Percentiles rank a stretch among this genome's conserved stretches.
Evolutionary conservation across 2,797 vertebrate genomes (phyloP).

Genomic region (Spinibarbus caldwelli): DNA sequence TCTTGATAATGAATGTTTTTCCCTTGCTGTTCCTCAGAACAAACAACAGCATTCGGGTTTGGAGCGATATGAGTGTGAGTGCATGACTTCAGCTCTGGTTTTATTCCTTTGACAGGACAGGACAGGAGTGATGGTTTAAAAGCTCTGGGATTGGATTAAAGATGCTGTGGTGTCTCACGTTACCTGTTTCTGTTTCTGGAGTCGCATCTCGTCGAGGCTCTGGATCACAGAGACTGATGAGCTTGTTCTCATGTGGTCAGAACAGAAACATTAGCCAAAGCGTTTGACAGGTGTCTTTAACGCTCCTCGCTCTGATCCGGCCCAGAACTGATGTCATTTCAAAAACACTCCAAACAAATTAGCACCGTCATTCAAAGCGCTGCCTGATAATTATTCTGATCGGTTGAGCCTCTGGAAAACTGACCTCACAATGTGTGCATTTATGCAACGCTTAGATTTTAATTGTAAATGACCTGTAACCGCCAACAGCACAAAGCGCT

Average conservation of each 20-base stretch:
- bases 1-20: no score
- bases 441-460: slow-evolving; percentile 46
- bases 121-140: not conserved
- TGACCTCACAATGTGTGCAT: slow-evolving; percentile 49
- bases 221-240: not conserved
- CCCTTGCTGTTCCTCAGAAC: no score
- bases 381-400: slow-evolving; percentile 43
- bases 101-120: not conserved
- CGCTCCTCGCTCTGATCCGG: not conserved
- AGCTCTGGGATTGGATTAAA: not conserved
- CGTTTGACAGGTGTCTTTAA: not conserved
- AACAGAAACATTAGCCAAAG: not conserved
- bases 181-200: not conserved
- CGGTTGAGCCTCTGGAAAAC: slow-evolving; percentile 19
- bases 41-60: no score
- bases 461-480: slow-evolving; percentile 31
- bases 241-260: not conserved
- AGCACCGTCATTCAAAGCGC: slow-evolving; percentile 38
- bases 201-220: not conserved
- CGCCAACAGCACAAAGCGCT: slow-evolving; percentile 41
- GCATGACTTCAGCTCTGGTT: not conserved
- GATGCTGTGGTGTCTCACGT: not conserved
- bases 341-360: slow-evolving; percentile 41
- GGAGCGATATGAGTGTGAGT: not conserved
- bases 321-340: slow-evolving; percentile 36